phyloP scores from a whole-genome alignment of 2,113 vertebrate genomes.

The Dolichotis patagonum region DNA sequence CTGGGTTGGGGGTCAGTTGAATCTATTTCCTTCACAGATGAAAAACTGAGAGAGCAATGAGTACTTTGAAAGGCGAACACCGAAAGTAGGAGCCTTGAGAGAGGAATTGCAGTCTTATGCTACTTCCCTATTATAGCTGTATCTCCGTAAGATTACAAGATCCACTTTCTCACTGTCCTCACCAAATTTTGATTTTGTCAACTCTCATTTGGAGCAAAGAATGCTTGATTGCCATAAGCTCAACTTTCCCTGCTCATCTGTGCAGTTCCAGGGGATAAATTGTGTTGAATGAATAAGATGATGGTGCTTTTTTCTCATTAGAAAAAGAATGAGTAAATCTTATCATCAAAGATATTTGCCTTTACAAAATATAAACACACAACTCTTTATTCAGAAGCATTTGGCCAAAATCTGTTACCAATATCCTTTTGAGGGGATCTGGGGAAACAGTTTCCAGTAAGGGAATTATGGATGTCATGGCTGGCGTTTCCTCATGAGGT shows the following conservation, averaged over 20 bases:
- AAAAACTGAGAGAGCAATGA: not conserved
- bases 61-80: not conserved
- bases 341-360: not conserved
- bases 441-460: not conserved
- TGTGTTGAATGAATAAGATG: not conserved
- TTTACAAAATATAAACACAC: not conserved
- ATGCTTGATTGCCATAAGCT: not conserved
- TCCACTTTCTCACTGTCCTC: not conserved
- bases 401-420: not conserved
- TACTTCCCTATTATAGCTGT: not conserved
- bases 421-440: not conserved
- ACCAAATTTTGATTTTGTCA: not conserved
- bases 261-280: not conserved
- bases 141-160: not conserved
- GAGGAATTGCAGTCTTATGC: not conserved
- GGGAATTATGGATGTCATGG: not conserved
- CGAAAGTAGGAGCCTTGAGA: not conserved
- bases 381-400: not conserved
- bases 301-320: not conserved
- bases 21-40: not conserved
- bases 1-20: rapidly evolving
- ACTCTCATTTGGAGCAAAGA: not conserved
- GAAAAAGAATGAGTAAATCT: not conserved
- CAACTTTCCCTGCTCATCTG: not conserved
- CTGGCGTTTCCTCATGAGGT: not conserved